phyloP scores from a whole-genome alignment of 1,140 invertebrate genomes.

The Heterodera carotae region DNA sequence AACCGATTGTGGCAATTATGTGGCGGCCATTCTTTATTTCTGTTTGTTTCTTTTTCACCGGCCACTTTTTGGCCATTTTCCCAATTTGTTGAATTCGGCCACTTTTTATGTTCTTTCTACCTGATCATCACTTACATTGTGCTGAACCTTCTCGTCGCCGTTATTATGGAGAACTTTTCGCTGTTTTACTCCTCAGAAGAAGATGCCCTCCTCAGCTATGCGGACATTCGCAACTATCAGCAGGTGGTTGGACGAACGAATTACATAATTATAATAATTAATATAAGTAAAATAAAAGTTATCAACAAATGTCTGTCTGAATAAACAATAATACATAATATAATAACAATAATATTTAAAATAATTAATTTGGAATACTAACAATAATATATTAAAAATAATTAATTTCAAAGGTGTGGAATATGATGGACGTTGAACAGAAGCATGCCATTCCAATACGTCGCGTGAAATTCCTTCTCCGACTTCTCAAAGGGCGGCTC shows the following conservation, averaged over 20 bases:
- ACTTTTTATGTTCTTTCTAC: constrained; percentile 99
- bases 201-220: constrained; percentile 86
- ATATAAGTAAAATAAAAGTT: no score
- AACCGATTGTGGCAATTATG: constrained; percentile 82
- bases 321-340: no score
- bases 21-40: constrained; percentile 76
- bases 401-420: constrained; percentile 77
- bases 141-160: constrained; percentile 95
- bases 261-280: no score
- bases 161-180: constrained; percentile 99
- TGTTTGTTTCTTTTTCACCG: background rate
- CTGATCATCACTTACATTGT: constrained; percentile 99
- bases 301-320: no score
- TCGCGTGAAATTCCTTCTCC: constrained; percentile 73
- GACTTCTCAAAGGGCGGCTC: constrained; percentile 77
- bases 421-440: constrained; percentile 95
- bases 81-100: background rate
- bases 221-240: constrained; percentile 97
- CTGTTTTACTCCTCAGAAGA: constrained; percentile 99
- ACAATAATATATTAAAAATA: constrained; percentile 2
- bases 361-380: constrained; percentile 2
- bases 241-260: constrained; percentile 73
- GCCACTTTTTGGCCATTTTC: background rate
- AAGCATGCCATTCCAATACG: constrained; percentile 90
- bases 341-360: constrained; percentile 6